Percentiles rank a stretch among this genome's conserved stretches.
phyloP scores from a whole-genome alignment of 2,113 vertebrate species.

The Boulengeromyrus knoepffleri region DNA sequence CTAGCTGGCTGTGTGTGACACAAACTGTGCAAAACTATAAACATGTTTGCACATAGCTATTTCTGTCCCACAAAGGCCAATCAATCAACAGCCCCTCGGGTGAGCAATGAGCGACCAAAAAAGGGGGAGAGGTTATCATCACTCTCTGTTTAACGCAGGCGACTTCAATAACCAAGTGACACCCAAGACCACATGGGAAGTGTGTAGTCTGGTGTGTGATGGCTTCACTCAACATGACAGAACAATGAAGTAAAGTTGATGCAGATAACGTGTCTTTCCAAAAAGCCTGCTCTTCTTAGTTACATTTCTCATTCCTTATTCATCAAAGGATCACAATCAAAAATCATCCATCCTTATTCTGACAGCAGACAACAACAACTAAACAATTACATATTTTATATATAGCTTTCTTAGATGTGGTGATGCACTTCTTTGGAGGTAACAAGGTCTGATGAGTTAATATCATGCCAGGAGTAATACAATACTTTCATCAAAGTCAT shows the following conservation, averaged over 20 bases:
- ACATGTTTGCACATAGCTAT: conserved; percentile 5
- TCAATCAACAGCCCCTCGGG: neutral
- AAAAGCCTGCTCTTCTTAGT: neutral
- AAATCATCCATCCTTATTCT: conserved; percentile 13
- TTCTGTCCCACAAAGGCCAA: conserved; percentile 13
- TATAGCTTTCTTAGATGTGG: neutral
- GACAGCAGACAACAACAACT: conserved; percentile 19
- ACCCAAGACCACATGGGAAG: neutral
- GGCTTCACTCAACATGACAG: neutral
- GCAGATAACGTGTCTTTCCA: neutral
- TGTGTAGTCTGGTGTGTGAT: neutral
- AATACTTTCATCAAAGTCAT: conserved; percentile 51
- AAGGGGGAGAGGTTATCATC: neutral
- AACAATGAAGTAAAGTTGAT: neutral
- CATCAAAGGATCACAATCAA: neutral
- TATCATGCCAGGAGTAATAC: conserved; percentile 43
- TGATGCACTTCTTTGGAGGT: neutral
- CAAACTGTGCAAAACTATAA: conserved; percentile 15
- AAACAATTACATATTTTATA: neutral
- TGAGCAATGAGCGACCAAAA: neutral
- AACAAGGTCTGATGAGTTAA: conserved; percentile 21
- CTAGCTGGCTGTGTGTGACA: neutral
- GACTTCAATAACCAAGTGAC: neutral
- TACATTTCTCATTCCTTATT: neutral
- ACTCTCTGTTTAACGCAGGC: neutral